phyloP scores from a whole-genome alignment of 1,140 invertebrate genomes.

The Contarinia nasturtii region DNA sequence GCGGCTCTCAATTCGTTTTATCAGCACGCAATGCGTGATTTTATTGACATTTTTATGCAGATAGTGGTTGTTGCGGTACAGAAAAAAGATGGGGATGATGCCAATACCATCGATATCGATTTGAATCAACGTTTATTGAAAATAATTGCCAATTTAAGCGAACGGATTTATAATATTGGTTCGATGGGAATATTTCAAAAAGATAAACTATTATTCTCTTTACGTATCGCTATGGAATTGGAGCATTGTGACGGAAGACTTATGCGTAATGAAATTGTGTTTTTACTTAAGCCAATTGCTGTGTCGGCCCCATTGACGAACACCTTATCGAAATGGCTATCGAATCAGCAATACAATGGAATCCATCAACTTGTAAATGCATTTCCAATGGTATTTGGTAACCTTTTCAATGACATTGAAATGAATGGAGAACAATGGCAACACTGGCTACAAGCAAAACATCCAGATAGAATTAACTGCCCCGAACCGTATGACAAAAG shows the following conservation, averaged over 20 bases:
- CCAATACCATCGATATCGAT: constrained; percentile 30
- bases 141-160: constrained; percentile 65
- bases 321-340: constrained; percentile 46
- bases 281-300: constrained; percentile 51
- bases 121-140: constrained; percentile 51
- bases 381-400: constrained; percentile 44
- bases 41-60: constrained; percentile 58
- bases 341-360: constrained; percentile 59
- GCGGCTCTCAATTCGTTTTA: constrained; percentile 74
- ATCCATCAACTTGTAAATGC: constrained; percentile 46
- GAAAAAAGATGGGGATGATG: too few species aligned
- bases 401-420: constrained; percentile 44
- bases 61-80: constrained; percentile 61
- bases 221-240: constrained; percentile 72
- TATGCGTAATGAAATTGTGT: constrained; percentile 56
- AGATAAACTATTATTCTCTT: constrained; percentile 76
- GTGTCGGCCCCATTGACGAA: too few species aligned
- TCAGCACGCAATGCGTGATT: constrained; percentile 68
- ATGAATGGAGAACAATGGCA: constrained; percentile 43
- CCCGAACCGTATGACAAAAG: not conserved
- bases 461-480: not conserved
- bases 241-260: constrained; percentile 44
- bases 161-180: constrained; percentile 74
- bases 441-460: constrained; percentile 10
- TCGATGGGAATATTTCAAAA: constrained; percentile 81